Evolutionary conservation across 1,140 invertebrate genomes (phyloP), one percentile per base, ranked within the genome.

Genomic region (Megathymus violae): DNA sequence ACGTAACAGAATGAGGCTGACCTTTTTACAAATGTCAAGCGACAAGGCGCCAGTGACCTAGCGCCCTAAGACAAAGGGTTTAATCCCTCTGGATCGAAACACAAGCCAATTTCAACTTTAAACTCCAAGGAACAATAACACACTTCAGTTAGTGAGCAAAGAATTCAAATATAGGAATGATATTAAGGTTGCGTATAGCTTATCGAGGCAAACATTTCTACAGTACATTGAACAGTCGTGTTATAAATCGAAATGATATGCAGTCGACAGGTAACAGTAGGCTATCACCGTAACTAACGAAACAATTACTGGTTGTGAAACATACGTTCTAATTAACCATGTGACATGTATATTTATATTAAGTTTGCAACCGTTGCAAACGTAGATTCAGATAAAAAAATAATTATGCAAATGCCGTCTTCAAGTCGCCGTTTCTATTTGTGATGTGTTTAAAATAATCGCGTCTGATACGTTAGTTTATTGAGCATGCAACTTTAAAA

Each of bases 11-110:
- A 79, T 71, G 62, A 76, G 78, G 73, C 74, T 84, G 82, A 89
- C 88, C 86, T 91, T 91, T 90, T 70, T 74, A 81, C 71, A 91
- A 91, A 91, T 91, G 88, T 82, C 88, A 89, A 80, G 74, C 79
- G 73, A 76, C 75, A 78, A 63, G 67, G 73, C 78, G 74, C 66
- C 77, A 69, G 74, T 73, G 81, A 76, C 72, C 69, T 73, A 70
- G 75, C 73, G 74, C 82, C 80, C 83, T 84, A 79, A 87, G 81
- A 88, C 87, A 85, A 89, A 88, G 82, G 82, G 80, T 85, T 89
- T 77, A 80, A 79, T 79, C 79, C 71, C 68, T 76, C 75, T 73
- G 68, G 74, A 71, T 17, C 15, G 54, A 46, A n/a, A 59, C 31
- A 38, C 41, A 63, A 62, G 65, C 68, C 14, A 82, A 76, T 69